Percentiles rank a stretch among this genome's conserved stretches.
Conservation (phyloP, 2,113 vertebrate species). For the Melanerpes formicivorus region DNA sequence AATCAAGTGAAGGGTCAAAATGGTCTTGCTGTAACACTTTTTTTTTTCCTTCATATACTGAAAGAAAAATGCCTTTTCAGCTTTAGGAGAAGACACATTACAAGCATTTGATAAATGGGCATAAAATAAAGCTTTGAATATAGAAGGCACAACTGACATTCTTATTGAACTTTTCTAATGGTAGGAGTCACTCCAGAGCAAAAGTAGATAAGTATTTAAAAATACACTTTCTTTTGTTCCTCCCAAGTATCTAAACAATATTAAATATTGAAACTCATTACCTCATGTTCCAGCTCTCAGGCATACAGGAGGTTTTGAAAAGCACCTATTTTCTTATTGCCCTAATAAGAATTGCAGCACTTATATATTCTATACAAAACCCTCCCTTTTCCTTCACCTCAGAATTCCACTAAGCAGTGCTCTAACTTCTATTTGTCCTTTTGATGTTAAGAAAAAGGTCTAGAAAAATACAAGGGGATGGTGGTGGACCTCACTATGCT, state of each 20-base stretch:
- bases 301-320: background rate
- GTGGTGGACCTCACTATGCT: background rate
- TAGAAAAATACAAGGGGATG: background rate
- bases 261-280: background rate
- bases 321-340: background rate
- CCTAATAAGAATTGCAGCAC: background rate
- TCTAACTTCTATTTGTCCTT: background rate
- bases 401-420: background rate
- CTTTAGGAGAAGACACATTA: background rate
- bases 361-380: background rate
- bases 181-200: background rate
- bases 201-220: background rate
- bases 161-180: background rate
- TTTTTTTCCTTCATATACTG: background rate
- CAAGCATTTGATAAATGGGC: background rate
- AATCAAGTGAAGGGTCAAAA: background rate
- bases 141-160: background rate
- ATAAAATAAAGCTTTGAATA: background rate
- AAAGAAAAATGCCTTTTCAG: background rate
- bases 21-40: background rate
- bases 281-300: background rate
- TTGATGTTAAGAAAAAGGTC: background rate
- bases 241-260: background rate
- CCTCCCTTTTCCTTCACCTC: background rate
- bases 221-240: background rate